Conservation (phyloP, 2,797 vertebrate genomes). For the Clarias pachynema region DNA sequence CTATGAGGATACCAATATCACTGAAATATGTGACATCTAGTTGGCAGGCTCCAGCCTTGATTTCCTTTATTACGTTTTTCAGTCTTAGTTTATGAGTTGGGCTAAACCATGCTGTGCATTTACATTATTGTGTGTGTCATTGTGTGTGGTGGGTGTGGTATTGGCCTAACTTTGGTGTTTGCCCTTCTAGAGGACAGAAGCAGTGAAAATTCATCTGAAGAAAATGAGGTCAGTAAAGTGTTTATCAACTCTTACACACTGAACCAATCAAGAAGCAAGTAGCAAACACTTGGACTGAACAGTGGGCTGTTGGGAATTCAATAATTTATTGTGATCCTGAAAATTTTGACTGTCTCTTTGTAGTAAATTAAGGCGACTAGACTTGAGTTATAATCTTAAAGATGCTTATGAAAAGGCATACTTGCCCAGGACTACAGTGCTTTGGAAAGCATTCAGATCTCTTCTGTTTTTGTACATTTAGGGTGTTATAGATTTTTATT, state of each 20-base stretch:
- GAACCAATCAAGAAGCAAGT: background rate
- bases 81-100: background rate
- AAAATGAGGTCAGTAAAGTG: constrained; percentile 53
- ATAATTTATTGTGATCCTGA: background rate
- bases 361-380: background rate
- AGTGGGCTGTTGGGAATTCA: background rate
- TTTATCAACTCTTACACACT: background rate
- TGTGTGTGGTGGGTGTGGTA: background rate
- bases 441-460: background rate
- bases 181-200: constrained; percentile 53
- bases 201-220: constrained; percentile 27
- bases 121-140: background rate
- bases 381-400: background rate
- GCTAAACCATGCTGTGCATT: background rate
- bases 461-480: background rate
- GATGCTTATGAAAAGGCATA: background rate
- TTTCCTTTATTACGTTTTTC: background rate
- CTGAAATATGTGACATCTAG: background rate
- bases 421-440: background rate
- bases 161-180: constrained; percentile 56
- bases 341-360: background rate
- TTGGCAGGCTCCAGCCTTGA: background rate
- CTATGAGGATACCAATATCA: background rate
- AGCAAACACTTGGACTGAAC: background rate
- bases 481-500: background rate